Evolutionary conservation across 2,797 vertebrate genomes (phyloP).

Genomic region (Crocidura indochinensis): DNA sequence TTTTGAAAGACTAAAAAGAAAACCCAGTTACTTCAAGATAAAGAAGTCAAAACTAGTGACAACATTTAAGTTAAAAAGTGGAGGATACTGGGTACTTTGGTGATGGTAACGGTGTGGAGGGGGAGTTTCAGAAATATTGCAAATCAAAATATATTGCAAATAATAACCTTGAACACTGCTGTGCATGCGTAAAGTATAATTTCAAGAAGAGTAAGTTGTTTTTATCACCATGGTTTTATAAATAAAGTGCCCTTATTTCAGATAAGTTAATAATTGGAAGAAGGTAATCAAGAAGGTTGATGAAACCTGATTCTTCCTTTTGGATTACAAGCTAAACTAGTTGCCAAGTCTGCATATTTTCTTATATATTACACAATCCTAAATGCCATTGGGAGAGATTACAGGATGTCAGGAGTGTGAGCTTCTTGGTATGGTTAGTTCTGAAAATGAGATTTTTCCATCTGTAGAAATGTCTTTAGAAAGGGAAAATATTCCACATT

Average conservation of each 20-base stretch:
- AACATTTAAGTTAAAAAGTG: too few relatives aligned
- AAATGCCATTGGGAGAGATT: slow-evolving; percentile 6
- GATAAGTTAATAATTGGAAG: slow-evolving; percentile 40
- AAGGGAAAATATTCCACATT: slow-evolving; percentile 27
- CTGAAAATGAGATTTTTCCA: background rate
- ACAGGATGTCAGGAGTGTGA: background rate
- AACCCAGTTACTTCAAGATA: too few relatives aligned
- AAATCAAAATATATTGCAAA: too few relatives aligned
- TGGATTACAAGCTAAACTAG: background rate
- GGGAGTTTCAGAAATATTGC: too few relatives aligned
- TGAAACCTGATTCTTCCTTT: slow-evolving; percentile 11
- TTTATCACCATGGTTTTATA: background rate
- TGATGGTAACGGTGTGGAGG: too few relatives aligned
- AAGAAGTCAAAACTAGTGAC: too few relatives aligned
- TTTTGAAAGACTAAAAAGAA: too few relatives aligned
- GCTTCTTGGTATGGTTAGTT: background rate
- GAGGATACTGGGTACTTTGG: too few relatives aligned
- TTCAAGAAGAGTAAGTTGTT: background rate
- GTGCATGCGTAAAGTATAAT: too few relatives aligned
- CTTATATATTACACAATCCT: background rate
- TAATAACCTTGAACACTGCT: too few relatives aligned
- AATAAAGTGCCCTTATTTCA: background rate
- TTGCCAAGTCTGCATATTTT: slow-evolving; percentile 20
- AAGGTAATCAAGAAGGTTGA: slow-evolving; percentile 18
- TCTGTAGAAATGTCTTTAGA: slow-evolving; percentile 25